Base-by-base conservation (phyloP, 2,888 invertebrate species). In the Agrotis segetum region DNA sequence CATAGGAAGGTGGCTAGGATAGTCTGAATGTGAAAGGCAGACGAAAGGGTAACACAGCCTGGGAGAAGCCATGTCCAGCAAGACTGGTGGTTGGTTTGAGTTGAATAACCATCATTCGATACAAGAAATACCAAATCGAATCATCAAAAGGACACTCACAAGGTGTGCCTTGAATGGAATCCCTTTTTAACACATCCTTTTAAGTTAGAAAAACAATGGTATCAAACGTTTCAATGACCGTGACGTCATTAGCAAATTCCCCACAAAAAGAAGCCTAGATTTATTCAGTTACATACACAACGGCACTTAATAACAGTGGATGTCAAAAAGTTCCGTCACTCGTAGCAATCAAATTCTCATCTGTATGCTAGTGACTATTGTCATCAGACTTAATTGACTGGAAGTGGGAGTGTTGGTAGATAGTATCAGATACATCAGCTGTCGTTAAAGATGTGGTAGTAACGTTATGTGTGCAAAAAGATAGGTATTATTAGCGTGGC, bases 271-370 rank as follows among this genome's bases (percentile, higher is more conserved):
- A 62, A 61, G 1, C 9, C 24, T 40, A 40, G 40, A 44, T 53
- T 13, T 69, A 62, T 69, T 59, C n/a, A 68, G 24, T 14, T 21
- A 56, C 14, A 46, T 56, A 56, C 19, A 63, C 47, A 78, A 79
- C 78, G 67, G 80, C 21, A 71, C 44, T 21, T 78, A 71, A 79
- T 76, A 71, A 65, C 52, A 69, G 53, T 46, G 61, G 49, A 24
- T 49, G 64, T 68, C 68, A 61, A 69, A 81, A 73, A 62, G 40
- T 56, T 58, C 73, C 60, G 59, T 64, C 74, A n/a, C 16, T 46
- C 44, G 59, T 19, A 56, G 71, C 81, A 83, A 85, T 85, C 81
- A 83, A 72, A 83, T 77, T 75, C 83, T 66, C 79, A 83, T 84
- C 73, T 78, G 63, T 55, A 62, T 62, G 46, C 49, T 64, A 76